These are phyloP conservation scores for Peribatodes rhomboidaria DNA, from an alignment of 2,888 invertebrate genomes.

Conservation along the genomic window DNA sequence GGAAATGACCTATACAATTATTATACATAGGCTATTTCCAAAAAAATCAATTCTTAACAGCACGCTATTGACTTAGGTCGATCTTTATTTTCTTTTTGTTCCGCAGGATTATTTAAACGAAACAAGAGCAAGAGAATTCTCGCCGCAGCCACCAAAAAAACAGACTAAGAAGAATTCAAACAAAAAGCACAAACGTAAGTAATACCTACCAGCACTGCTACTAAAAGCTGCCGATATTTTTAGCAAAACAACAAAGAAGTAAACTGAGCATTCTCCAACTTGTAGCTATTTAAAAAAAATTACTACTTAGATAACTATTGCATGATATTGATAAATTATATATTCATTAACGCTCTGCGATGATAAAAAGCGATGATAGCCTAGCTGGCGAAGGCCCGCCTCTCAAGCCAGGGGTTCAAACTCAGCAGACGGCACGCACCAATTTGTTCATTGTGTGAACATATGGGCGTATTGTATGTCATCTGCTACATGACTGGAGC, in stretches of 20 bases:
- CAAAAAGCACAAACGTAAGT: constrained; percentile 75
- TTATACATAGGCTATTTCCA: not conserved
- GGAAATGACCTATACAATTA: not conserved
- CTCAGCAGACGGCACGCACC: no score
- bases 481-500: no score
- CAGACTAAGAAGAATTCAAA: constrained; percentile 72
- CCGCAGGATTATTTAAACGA: constrained; percentile 73
- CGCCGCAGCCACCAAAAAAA: constrained; percentile 68
- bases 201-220: not conserved
- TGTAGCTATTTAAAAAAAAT: no score
- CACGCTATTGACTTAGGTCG: not conserved
- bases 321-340: no score
- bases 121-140: constrained; percentile 65
- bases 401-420: no score
- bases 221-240: not conserved
- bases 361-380: no score
- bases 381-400: no score
- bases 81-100: constrained; percentile 26
- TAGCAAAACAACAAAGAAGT: not conserved
- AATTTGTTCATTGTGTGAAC: no score
- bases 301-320: no score
- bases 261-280: not conserved
- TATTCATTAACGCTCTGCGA: no score
- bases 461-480: no score
- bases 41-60: no score